A percentile compares a stretch with the other conserved stretches of the same genome.
Evolutionary conservation across 2,888 invertebrate genomes (phyloP).

Genomic region (Lacanobia oleracea): DNA sequence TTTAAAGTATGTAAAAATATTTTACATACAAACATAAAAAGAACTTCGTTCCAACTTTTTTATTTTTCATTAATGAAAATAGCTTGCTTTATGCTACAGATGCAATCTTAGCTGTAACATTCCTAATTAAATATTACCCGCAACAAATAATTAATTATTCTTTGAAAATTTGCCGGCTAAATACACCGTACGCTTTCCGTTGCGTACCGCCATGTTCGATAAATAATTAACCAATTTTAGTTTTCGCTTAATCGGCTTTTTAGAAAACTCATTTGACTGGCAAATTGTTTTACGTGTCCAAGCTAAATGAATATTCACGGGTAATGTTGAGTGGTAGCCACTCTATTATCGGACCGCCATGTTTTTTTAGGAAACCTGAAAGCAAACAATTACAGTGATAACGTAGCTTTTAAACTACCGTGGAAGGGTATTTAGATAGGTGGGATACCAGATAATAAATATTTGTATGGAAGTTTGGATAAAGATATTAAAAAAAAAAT

Average conservation of each 20-base stretch:
- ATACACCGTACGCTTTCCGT: slow-evolving; percentile 52
- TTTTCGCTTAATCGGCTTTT: slow-evolving; percentile 90
- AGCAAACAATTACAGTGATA: slow-evolving; percentile 54
- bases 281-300: slow-evolving; percentile 84
- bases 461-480: too few species aligned
- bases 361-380: slow-evolving; percentile 66
- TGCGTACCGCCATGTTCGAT: slow-evolving; percentile 74
- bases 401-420: slow-evolving; percentile 26
- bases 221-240: slow-evolving; percentile 89
- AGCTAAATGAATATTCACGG: slow-evolving; percentile 78
- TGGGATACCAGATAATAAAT: too few species aligned
- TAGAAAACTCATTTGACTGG: slow-evolving; percentile 89
- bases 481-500: too few species aligned
- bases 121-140: slow-evolving; percentile 45
- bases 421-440: neutral
- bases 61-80: neutral
- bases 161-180: slow-evolving; percentile 56
- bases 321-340: slow-evolving; percentile 67
- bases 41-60: too few species aligned
- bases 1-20: too few species aligned
- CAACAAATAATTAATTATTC: slow-evolving; percentile 59
- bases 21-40: too few species aligned
- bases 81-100: neutral
- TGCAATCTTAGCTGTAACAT: slow-evolving; percentile 7
- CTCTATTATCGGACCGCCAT: slow-evolving; percentile 61